phyloP scores from a whole-genome alignment of 2,888 invertebrate genomes.

The Himalopsyche tibetana region DNA sequence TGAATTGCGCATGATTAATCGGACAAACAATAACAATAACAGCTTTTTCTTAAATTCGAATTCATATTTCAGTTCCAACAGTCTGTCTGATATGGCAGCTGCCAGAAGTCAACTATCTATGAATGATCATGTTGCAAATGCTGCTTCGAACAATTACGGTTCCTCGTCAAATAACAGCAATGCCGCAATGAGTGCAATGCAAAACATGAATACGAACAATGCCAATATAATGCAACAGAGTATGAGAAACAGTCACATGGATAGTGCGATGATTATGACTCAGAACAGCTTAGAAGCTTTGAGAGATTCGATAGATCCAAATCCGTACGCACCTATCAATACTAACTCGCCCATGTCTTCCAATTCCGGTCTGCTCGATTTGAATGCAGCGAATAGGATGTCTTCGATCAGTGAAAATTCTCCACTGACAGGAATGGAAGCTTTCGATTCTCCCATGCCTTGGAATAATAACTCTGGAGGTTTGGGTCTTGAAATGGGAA shows the following conservation, averaged over 20 bases:
- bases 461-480: constrained; percentile 59
- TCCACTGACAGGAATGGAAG: constrained; percentile 59
- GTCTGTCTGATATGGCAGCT: constrained; percentile 49
- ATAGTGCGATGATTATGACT: background rate
- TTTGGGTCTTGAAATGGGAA: constrained; percentile 52
- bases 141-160: constrained; percentile 47
- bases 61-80: constrained; percentile 58
- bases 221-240: constrained; percentile 45
- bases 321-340: constrained; percentile 49
- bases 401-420: constrained; percentile 36
- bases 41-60: constrained; percentile 65
- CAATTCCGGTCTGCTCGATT: constrained; percentile 51
- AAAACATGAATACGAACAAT: constrained; percentile 38
- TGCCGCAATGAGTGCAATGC: background rate
- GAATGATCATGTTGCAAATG: constrained; percentile 44
- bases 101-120: constrained; percentile 43
- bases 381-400: constrained; percentile 39
- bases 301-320: constrained; percentile 48
- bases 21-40: constrained; percentile 60
- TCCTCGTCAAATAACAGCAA: constrained; percentile 50
- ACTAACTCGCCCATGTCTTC: constrained; percentile 46
- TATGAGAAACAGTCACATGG: constrained; percentile 43
- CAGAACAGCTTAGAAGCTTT: constrained; percentile 21
- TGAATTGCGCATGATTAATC: constrained; percentile 47
- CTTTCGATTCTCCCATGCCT: constrained; percentile 59